Conservation (phyloP, 2,888 invertebrate species). For the Alloscopus bannaensis region DNA sequence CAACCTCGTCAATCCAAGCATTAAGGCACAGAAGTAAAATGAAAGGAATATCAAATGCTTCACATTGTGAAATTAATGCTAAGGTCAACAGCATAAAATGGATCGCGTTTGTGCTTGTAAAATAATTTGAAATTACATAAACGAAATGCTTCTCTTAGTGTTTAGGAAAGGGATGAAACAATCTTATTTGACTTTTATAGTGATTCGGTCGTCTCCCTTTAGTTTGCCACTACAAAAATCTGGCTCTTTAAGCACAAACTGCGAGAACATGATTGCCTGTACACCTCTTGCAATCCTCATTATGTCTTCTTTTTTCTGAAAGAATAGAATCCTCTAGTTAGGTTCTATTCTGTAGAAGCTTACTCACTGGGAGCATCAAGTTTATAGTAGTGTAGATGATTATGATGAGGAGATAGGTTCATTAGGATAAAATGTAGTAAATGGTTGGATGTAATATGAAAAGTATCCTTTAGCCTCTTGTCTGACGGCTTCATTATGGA, state of each 20-base stretch:
- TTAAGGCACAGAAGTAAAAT: background rate
- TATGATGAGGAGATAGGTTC: constrained; percentile 51
- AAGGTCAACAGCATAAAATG: constrained; percentile 46
- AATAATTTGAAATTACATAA: constrained; percentile 47
- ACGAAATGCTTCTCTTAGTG: constrained; percentile 28
- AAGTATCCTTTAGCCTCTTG: constrained; percentile 50
- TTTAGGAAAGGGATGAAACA: constrained; percentile 31
- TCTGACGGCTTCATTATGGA: constrained; percentile 55
- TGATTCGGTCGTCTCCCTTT: constrained; percentile 19
- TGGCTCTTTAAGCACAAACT: background rate
- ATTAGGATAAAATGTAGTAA: constrained; percentile 48
- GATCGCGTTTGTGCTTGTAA: constrained; percentile 48
- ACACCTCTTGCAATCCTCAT: background rate
- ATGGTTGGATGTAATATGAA: constrained; percentile 45
- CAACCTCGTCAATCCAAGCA: background rate
- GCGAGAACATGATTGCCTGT: background rate
- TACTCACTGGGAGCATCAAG: constrained; percentile 4
- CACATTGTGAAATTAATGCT: too few species aligned
- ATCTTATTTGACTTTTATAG: constrained; percentile 47
- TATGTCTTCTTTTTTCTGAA: constrained; percentile 7
- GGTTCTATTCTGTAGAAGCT: constrained; percentile 22
- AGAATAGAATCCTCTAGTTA: constrained; percentile 1
- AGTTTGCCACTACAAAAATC: constrained; percentile 29
- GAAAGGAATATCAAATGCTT: background rate
- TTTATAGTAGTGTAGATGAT: constrained; percentile 10